Conservation (phyloP, 2,113 vertebrate species). For the Brachyistius frenatus region DNA sequence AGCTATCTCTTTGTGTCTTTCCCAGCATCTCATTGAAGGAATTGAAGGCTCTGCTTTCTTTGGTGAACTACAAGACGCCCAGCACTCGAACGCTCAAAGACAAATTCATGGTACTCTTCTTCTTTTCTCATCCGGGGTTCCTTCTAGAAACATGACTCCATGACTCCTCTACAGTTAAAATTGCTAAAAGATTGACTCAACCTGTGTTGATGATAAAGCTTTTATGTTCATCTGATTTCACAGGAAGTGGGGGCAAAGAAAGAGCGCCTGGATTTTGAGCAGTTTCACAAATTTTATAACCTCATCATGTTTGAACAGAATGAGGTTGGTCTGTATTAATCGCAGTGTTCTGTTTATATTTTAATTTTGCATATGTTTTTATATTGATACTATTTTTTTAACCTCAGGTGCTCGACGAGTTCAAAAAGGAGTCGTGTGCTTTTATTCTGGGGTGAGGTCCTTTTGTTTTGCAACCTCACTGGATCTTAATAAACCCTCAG, state of each 20-base stretch:
- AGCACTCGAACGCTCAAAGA: conserved; percentile 90
- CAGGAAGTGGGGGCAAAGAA: conserved; percentile 92
- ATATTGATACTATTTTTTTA: neutral
- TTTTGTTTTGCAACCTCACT: neutral
- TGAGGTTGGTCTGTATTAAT: conserved; percentile 78
- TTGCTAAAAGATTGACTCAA: too few relatives aligned
- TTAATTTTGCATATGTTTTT: neutral
- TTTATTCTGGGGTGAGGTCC: conserved; percentile 94
- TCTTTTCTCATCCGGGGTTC: too few relatives aligned
- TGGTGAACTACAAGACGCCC: conserved; percentile 93
- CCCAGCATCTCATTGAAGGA: conserved; percentile 92
- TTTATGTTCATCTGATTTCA: conserved; percentile 29
- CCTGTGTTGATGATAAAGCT: neutral
- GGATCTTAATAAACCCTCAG: too few relatives aligned
- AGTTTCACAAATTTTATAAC: conserved; percentile 97
- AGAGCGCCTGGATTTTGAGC: conserved; percentile 94
- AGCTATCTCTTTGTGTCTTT: neutral
- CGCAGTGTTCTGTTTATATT: neutral
- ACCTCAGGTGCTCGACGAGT: conserved; percentile 93
- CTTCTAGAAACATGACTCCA: too few relatives aligned
- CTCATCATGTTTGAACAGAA: conserved; percentile 97
- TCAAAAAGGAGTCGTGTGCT: conserved; percentile 93
- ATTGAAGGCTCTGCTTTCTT: conserved; percentile 90
- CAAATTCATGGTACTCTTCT: conserved; percentile 87
- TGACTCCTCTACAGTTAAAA: too few relatives aligned